Evolutionary conservation across 2,113 vertebrate genomes (phyloP).

Genomic region (Gopherus evgoodei): DNA sequence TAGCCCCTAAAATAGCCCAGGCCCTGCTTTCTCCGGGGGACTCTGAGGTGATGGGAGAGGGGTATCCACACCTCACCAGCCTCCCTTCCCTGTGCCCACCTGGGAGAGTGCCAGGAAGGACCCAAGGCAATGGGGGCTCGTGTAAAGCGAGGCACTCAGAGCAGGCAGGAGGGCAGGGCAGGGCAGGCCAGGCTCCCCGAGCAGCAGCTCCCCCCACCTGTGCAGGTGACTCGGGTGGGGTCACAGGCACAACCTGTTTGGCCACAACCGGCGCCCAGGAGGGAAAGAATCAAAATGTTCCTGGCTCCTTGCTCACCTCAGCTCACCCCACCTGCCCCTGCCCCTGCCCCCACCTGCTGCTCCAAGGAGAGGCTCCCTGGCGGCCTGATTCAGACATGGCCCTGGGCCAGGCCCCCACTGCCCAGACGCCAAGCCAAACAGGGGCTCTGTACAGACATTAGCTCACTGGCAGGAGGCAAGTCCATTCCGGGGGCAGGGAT

Average conservation of each 20-base stretch:
- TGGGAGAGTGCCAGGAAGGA: neutral
- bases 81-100: neutral
- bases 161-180: neutral
- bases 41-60: neutral
- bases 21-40: neutral
- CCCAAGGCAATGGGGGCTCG: neutral
- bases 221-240: slow-evolving; percentile 31
- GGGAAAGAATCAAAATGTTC: neutral
- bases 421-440: slow-evolving; percentile 40
- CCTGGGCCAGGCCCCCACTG: neutral
- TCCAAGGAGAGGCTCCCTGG: neutral
- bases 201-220: neutral
- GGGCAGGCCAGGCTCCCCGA: neutral
- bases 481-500: neutral
- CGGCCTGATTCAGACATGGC: neutral
- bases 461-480: slow-evolving; percentile 2
- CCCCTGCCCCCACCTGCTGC: neutral
- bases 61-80: too few relatives aligned
- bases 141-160: neutral
- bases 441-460: slow-evolving; percentile 26
- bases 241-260: slow-evolving; percentile 51
- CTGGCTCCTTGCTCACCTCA: slow-evolving; percentile 21
- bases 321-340: neutral
- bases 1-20: neutral
- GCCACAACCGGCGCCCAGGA: slow-evolving; percentile 9